Evolutionary conservation across 2,797 vertebrate species (phyloP), one percentile per base, ranked within the genome.

Genomic region (Chrysocyon brachyurus): DNA sequence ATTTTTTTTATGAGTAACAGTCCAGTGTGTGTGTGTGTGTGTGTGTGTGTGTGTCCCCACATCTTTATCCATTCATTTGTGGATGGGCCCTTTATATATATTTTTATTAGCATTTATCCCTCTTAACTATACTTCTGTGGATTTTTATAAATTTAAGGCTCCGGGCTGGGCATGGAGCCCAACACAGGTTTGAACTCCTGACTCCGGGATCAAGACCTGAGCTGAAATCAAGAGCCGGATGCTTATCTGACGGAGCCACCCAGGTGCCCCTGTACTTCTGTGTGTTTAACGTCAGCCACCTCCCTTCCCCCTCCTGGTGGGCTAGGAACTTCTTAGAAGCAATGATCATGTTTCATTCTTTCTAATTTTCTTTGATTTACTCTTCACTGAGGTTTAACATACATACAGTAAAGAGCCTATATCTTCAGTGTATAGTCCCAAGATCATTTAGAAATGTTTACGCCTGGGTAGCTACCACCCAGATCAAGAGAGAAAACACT

Each of bases 341-440:
- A 89, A 89, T 81, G 40, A 46, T 8, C 26, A 17, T 11, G n/a
- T 5, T 19, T 92, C 16, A 28, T 66, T 82, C 33, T 70, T 68
- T 22, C 31, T 19, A 14, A 24, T 52, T 10, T 31, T 46, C 28
- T 54, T 86, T 57, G 26, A 12, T 72, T 87, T 40, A 73, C 49
- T 82, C 70, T 90, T 77, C 82, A 36, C 52, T 97, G 75, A 87
- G 28, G 19, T 73, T 91, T 78, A 91, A 77, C 21, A 5, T 64
- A n/a, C 11, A 24, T 56, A 61, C 5, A 72, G 46, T 56, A 24
- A 82, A 87, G 61, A n/a, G 2, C 10, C 31, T 70, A 36, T 56
- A 70, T 56, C 31, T 24, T 66, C 83, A 91, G 24, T 56, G 12
- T 12, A 40, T 36, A 83, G 0, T 59, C 85, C 40, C 61, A 82